Percentiles rank a stretch among this genome's conserved stretches.
Conservation (phyloP, 2,888 invertebrate species). For the Holacanthella duospinosa region DNA sequence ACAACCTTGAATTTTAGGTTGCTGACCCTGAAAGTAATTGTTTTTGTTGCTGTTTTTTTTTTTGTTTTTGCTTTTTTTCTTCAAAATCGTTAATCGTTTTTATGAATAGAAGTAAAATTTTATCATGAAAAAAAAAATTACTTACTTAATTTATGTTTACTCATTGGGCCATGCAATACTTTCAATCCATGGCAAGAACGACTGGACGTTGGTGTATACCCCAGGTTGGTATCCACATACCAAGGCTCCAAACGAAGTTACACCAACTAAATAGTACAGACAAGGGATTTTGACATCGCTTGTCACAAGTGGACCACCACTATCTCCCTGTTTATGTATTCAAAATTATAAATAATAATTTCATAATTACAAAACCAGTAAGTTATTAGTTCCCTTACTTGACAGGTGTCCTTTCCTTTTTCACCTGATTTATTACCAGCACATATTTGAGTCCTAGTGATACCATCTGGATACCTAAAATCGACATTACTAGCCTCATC, state of each 20-base stretch:
- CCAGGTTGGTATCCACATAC: conserved; percentile 31
- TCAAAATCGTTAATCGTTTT: too few relatives aligned
- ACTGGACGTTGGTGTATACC: conserved; percentile 34
- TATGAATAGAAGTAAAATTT: too few relatives aligned
- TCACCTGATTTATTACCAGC: conserved; percentile 21
- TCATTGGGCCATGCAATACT: conserved; percentile 23
- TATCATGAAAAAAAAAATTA: too few relatives aligned
- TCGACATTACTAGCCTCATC: background rate
- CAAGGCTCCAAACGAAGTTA: conserved; percentile 27
- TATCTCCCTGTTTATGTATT: conserved; percentile 19
- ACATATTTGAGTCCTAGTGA: conserved; percentile 27
- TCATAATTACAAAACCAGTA: too few relatives aligned
- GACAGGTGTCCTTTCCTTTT: conserved; percentile 21
- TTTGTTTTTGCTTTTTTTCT: too few relatives aligned
- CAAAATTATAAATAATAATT: too few relatives aligned
- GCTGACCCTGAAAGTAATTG: too few relatives aligned
- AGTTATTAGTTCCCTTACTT: conserved; percentile 16
- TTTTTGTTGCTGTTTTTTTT: too few relatives aligned
- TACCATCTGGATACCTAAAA: conserved; percentile 23
- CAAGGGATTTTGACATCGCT: conserved; percentile 17
- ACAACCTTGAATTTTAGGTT: too few relatives aligned
- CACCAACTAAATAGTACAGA: conserved; percentile 18
- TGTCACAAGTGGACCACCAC: conserved; percentile 21
- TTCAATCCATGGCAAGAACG: conserved; percentile 34
- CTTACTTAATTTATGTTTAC: background rate